phyloP scores from a whole-genome alignment of 2,113 vertebrate species.

The Sander lucioperca region DNA sequence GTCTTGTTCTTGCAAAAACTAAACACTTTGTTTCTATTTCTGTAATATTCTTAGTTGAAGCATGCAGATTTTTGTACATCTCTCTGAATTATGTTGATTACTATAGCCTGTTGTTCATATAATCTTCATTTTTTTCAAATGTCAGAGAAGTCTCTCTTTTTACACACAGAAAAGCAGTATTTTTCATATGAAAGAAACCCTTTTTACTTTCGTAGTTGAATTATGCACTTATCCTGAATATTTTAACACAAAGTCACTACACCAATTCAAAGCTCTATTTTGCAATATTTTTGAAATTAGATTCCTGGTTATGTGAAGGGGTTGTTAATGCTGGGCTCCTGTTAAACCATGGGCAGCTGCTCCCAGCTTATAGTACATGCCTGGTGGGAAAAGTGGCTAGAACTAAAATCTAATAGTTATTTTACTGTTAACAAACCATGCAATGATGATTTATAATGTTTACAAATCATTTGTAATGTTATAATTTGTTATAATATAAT shows the following conservation, averaged over 20 bases:
- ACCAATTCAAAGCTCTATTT: neutral
- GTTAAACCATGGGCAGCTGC: conserved; percentile 1
- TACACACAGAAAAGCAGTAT: neutral
- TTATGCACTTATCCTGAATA: neutral
- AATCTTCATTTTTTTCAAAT: conserved; percentile 1
- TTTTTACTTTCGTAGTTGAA: neutral
- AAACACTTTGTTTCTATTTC: conserved; percentile 9
- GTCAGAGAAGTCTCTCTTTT: neutral
- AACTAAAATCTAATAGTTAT: neutral
- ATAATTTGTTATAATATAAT: no score
- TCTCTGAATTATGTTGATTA: conserved; percentile 3
- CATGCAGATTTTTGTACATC: neutral
- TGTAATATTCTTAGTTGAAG: conserved; percentile 4
- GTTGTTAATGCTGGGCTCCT: neutral
- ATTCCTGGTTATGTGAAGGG: conserved; percentile 7
- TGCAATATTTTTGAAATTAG: neutral
- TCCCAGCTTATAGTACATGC: neutral
- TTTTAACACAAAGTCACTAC: conserved; percentile 3
- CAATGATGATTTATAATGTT: no score
- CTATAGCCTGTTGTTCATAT: neutral
- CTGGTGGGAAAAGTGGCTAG: neutral
- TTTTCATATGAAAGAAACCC: neutral
- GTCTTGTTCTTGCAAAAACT: conserved; percentile 12
- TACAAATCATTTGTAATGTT: no score
- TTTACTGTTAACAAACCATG: no score